Percentiles rank a stretch among this genome's conserved stretches.
These are phyloP conservation scores for Chrysomela aeneicollis DNA, from an alignment of 2,888 invertebrate genomes.

Conservation along the genomic window DNA sequence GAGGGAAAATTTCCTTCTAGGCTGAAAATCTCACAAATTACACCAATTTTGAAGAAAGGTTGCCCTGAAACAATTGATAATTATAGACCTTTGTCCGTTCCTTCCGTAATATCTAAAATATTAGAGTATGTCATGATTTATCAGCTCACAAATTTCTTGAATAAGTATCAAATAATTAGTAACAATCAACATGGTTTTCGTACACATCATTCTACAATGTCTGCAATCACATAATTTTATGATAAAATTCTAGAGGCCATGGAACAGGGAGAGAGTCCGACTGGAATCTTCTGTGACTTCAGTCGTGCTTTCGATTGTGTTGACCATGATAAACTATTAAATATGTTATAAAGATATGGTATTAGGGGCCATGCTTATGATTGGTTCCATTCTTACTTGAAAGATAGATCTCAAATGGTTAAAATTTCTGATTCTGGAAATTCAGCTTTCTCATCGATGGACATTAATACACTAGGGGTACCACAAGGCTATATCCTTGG, in stretches of 20 bases:
- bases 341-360: neutral
- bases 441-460: neutral
- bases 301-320: neutral
- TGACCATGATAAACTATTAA: neutral
- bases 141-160: neutral
- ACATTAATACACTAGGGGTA: neutral
- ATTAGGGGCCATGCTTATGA: slow-evolving; percentile 2
- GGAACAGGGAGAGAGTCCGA: slow-evolving; percentile 1
- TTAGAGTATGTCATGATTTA: neutral
- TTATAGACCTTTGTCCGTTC: neutral
- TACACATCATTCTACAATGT: neutral
- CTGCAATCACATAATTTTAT: neutral
- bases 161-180: neutral
- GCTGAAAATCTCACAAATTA: no score
- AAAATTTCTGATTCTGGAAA: neutral
- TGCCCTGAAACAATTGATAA: neutral
- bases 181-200: neutral
- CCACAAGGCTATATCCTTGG: neutral
- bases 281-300: slow-evolving; percentile 5
- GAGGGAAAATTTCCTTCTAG: no score
- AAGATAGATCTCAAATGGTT: neutral
- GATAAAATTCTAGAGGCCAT: neutral
- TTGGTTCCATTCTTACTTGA: neutral
- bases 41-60: neutral
- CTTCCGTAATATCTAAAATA: neutral